Base-by-base conservation (phyloP, 2,113 vertebrate genomes). In the Corythornis madagascariensis region DNA sequence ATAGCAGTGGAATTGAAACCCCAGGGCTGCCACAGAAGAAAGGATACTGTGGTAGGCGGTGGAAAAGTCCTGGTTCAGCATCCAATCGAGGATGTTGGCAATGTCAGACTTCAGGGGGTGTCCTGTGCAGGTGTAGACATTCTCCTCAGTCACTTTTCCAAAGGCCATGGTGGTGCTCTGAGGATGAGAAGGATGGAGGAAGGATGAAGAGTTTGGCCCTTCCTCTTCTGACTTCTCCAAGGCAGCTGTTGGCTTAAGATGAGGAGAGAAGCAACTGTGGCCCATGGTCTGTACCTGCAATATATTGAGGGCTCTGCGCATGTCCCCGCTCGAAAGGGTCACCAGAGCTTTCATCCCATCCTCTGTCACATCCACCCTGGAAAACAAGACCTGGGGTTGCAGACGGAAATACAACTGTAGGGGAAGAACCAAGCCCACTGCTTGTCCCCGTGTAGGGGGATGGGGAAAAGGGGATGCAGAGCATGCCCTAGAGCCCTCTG, bases 161-260 rank as follows among this genome's bases (percentile, higher is more conserved):
- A 99, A 99, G 18, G 99, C 99, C 99, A 99, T 99, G 11, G 95
- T 97, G 73, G 99, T 99, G 96, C 99, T 99, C 99, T 99, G 97
- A 35, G 89, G 86, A 87, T 73, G 17, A 92, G 74, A 45, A 80
- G 18, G 52, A 40, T 13, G 16, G 52, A 33, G 15, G 17, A 70
- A 6, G 31, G 15, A 26, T n/a, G 48, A 81, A 61, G 31, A 81
- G 71, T 25, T 52, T 6, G 1, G 45, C n/a, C 52, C 43, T 71
- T 38, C 28, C 42, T 76, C 40, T n/a, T 24, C 18, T 21, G 43
- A 33, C 7, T 31, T 45, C 31, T 67, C 31, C 45, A 67, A 31
- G 65, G 65, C 43, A 25, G 43, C 29, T 35, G 33, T 42, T 0
- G 10, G 53, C 13, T n/a, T 16, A 8, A 8, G 59, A 6, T 0